Evolutionary conservation across 2,888 invertebrate species (phyloP).

Genomic region (Ferrisia virgata): DNA sequence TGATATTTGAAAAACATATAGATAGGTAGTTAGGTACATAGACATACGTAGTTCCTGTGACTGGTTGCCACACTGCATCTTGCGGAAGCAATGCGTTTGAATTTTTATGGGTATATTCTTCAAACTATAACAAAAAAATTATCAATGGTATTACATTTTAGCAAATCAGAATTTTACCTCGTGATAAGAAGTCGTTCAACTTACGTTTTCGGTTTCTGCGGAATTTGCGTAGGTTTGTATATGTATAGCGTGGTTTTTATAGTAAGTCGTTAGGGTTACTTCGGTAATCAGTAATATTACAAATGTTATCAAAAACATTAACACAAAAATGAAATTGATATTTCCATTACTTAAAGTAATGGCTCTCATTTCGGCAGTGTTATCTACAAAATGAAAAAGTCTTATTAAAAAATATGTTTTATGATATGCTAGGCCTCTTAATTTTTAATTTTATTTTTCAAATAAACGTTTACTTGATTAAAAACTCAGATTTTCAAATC

Average conservation of each 20-base stretch:
- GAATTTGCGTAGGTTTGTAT: neutral
- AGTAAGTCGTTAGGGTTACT: slow-evolving; percentile 1
- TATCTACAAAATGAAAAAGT: neutral
- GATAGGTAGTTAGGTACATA: neutral
- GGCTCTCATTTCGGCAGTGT: slow-evolving; percentile 25
- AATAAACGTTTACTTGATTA: neutral
- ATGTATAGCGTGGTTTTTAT: neutral
- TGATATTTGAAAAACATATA: neutral
- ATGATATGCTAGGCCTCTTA: neutral
- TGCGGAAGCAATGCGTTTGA: slow-evolving; percentile 63
- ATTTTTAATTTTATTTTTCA: neutral
- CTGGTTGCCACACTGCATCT: slow-evolving; percentile 76
- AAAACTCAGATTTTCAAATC: neutral
- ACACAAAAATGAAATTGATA: slow-evolving; percentile 19
- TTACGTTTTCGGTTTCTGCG: neutral
- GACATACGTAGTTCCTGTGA: slow-evolving; percentile 67
- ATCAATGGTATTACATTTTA: neutral
- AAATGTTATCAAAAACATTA: slow-evolving; percentile 31
- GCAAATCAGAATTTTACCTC: neutral
- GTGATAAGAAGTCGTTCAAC: neutral
- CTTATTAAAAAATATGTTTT: neutral
- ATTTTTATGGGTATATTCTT: neutral
- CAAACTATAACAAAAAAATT: neutral
- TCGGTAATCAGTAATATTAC: slow-evolving; percentile 28
- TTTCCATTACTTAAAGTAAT: neutral